Evolutionary conservation across 2,797 vertebrate genomes (phyloP).

Genomic region (Scomberomorus guttatus): DNA sequence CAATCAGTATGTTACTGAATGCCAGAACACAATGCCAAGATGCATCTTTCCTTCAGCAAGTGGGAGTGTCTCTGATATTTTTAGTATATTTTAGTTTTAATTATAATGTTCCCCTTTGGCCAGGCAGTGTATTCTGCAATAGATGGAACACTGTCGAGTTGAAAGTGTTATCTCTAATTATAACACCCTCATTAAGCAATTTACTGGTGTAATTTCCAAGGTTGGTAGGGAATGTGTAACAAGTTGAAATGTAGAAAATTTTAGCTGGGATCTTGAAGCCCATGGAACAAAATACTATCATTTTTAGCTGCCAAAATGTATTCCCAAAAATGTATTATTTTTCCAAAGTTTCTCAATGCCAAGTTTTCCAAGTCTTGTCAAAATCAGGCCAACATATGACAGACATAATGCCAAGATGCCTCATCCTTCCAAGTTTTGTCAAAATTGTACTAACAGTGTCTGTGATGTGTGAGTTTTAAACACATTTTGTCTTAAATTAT

Average conservation of each 20-base stretch:
- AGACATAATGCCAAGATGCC: neutral
- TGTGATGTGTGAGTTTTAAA: neutral
- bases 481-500: neutral
- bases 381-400: neutral
- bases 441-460: neutral
- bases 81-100: neutral
- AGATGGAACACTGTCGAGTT: neutral
- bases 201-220: neutral
- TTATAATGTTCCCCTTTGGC: neutral
- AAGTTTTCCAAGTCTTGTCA: neutral
- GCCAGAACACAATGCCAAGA: slow-evolving; percentile 8
- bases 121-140: neutral
- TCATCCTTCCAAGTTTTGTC: neutral
- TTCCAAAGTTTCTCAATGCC: neutral
- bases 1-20: neutral
- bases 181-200: neutral
- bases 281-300: neutral
- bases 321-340: neutral
- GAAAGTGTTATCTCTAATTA: neutral
- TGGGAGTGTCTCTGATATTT: slow-evolving; percentile 8
- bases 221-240: neutral
- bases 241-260: neutral
- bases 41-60: slow-evolving; percentile 1
- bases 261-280: neutral
- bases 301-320: neutral